Conservation (phyloP, 2,888 invertebrate genomes). For the Stenotaenia linearis region DNA sequence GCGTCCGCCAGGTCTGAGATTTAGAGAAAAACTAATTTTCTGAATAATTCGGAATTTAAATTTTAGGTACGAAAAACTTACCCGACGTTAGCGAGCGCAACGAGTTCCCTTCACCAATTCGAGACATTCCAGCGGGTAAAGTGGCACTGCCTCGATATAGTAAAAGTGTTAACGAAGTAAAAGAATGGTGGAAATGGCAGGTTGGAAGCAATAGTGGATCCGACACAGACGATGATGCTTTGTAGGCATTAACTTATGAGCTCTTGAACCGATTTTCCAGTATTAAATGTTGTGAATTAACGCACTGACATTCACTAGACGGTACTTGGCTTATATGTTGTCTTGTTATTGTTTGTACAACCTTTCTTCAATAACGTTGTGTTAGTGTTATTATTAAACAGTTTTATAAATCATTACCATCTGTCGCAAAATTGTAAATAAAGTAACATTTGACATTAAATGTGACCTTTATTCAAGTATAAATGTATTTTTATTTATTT, state of each 20-base stretch:
- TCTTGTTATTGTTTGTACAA: background rate
- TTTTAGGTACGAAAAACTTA: constrained; percentile 41
- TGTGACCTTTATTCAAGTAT: background rate
- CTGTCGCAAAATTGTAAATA: background rate
- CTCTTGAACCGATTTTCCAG: background rate
- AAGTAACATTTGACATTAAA: background rate
- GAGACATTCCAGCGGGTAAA: constrained; percentile 39
- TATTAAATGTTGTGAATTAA: background rate
- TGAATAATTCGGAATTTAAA: background rate
- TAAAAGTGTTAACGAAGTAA: constrained; percentile 64
- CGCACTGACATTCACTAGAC: background rate
- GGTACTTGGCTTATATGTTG: background rate
- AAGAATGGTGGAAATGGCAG: constrained; percentile 80
- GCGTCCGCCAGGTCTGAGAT: constrained; percentile 41
- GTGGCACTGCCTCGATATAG: constrained; percentile 51
- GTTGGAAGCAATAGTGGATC: constrained; percentile 52
- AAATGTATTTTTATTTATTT: background rate
- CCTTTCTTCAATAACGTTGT: background rate
- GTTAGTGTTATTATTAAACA: background rate
- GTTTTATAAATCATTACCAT: background rate
- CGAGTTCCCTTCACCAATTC: constrained; percentile 35
- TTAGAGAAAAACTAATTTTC: no score
- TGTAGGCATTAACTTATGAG: background rate
- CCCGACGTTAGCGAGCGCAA: constrained; percentile 56
- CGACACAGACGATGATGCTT: constrained; percentile 37